Evolutionary conservation across 2,113 vertebrate genomes (phyloP).

Genomic region (Gymnorhina tibicen): DNA sequence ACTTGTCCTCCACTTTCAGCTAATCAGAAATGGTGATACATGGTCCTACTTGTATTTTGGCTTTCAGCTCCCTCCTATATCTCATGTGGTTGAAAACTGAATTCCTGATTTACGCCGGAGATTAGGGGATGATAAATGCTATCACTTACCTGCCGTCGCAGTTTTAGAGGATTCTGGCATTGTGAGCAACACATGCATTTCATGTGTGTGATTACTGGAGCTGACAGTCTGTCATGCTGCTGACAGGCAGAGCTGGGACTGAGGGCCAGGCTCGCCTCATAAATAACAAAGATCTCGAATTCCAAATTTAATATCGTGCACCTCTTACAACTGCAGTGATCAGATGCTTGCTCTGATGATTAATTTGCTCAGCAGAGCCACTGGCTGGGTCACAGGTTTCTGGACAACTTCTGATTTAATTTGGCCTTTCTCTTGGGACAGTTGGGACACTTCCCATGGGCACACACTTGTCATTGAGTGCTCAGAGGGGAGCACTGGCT

Average conservation of each 20-base stretch:
- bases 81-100: slow-evolving; percentile 17
- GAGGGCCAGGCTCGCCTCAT: neutral
- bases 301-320: neutral
- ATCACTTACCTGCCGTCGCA: neutral
- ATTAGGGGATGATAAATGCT: neutral
- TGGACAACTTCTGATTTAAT: neutral
- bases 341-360: neutral
- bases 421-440: neutral
- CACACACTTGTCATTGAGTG: neutral
- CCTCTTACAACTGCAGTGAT: neutral
- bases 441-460: neutral
- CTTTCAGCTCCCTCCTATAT: slow-evolving; percentile 40
- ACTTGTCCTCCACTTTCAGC: slow-evolving; percentile 40
- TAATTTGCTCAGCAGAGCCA: neutral
- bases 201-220: neutral
- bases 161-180: slow-evolving; percentile 24
- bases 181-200: slow-evolving; percentile 14
- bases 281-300: slow-evolving; percentile 13
- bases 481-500: neutral
- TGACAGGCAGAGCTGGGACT: neutral
- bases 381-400: neutral
- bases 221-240: slow-evolving; percentile 4
- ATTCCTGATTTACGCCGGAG: slow-evolving; percentile 18
- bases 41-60: slow-evolving; percentile 36
- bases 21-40: slow-evolving; percentile 43